Evolutionary conservation across 1,140 invertebrate species (phyloP).

Genomic region (Magallana angulata): DNA sequence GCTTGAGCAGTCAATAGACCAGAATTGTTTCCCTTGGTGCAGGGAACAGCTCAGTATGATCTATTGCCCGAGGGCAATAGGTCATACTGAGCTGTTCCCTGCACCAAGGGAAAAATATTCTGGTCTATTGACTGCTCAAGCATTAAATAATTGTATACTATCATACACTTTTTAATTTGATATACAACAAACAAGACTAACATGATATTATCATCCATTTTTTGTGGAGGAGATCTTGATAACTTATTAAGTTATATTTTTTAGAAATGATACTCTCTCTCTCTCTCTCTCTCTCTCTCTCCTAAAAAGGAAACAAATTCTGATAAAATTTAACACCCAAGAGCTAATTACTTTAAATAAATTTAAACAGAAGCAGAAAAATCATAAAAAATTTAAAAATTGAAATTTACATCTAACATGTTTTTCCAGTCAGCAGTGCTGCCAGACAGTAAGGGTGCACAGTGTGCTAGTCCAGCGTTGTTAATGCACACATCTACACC

Average conservation of each 20-base stretch:
- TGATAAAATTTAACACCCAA: not conserved
- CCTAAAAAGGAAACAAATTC: not conserved
- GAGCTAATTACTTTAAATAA: not conserved
- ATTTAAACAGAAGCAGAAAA: not conserved
- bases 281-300: not conserved
- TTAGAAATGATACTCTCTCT: not conserved
- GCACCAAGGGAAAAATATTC: too few relatives aligned
- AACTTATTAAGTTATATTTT: too few relatives aligned
- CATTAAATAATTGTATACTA: too few relatives aligned
- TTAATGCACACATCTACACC: constrained; percentile 87
- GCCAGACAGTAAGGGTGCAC: constrained; percentile 77
- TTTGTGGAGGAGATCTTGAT: not conserved
- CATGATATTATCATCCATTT: too few relatives aligned
- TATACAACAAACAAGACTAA: too few relatives aligned
- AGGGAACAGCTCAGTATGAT: too few relatives aligned
- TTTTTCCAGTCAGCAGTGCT: constrained; percentile 79
- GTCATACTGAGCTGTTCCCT: too few relatives aligned
- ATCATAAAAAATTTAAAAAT: not conserved
- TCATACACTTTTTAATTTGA: too few relatives aligned
- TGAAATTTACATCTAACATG: constrained; percentile 81
- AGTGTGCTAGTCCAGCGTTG: constrained; percentile 84
- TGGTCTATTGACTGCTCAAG: too few relatives aligned
- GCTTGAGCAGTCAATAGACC: too few relatives aligned
- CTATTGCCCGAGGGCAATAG: too few relatives aligned
- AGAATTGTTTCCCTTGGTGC: too few relatives aligned